Evolutionary conservation across 2,888 invertebrate genomes (phyloP).

Genomic region (Girardia tigrina): DNA sequence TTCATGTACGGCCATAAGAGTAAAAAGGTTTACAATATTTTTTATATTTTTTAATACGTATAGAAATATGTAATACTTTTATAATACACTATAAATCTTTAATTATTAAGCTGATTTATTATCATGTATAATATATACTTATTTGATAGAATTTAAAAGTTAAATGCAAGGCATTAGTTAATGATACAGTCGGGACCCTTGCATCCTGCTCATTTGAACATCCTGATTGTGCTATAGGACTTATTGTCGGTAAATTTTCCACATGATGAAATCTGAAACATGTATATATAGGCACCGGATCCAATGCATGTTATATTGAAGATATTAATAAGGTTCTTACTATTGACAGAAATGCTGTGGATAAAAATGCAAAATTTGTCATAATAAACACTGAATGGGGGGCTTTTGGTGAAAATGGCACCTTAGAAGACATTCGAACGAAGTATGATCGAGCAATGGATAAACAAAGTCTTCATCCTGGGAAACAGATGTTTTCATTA

Average conservation of each 20-base stretch:
- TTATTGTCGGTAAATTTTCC: constrained; percentile 68
- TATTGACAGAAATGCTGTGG: constrained; percentile 42
- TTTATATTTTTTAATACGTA: no score
- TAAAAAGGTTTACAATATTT: no score
- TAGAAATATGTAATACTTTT: no score
- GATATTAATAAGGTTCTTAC: constrained; percentile 56
- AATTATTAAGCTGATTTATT: no score
- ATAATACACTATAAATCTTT: no score
- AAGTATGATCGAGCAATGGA: constrained; percentile 64
- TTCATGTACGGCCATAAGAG: no score
- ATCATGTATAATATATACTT: no score
- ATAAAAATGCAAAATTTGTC: constrained; percentile 54
- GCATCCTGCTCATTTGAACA: constrained; percentile 98
- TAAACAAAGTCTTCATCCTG: constrained; percentile 62
- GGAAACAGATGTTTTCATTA: constrained; percentile 59
- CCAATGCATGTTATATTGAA: constrained; percentile 58
- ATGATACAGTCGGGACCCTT: constrained; percentile 88
- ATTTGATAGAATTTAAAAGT: constrained; percentile 80
- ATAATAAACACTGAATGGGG: constrained; percentile 94
- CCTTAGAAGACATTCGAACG: constrained; percentile 70
- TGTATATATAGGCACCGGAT: constrained; percentile 66
- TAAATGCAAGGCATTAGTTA: constrained; percentile 79
- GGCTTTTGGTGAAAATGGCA: constrained; percentile 80
- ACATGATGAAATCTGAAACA: neutral
- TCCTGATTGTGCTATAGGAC: constrained; percentile 74